Base-by-base conservation (phyloP, 30 jellyfish, hydroid and myxozoan species). In the Hydractinia echinata region DNA sequence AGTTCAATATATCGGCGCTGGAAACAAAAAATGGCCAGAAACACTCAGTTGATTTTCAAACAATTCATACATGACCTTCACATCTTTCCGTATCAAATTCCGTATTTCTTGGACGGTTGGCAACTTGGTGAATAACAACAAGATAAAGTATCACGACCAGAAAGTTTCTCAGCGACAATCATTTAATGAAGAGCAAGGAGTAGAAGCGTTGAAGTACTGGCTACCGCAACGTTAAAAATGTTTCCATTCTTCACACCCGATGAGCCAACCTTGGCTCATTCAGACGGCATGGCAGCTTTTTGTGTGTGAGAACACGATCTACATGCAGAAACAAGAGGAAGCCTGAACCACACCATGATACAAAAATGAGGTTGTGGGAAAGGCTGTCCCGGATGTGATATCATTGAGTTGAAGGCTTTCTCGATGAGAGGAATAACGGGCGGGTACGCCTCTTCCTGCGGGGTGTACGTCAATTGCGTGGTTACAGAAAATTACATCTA, bases 381-480 rank as follows among this genome's bases (percentile, higher is more conserved):
- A 58, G 69, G 69, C 15, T 58, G 69, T 58, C 69, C 69, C 2
- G 69, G 69, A 13, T 58, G 69, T 58, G 16, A 58, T 11, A 58
- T 58, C 19, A 2, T 58, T 58, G 69, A 58, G 69, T 58, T 18
- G 69, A 58, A 58, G 69, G 69, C 15, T 58, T 58, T 2, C 19
- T 58, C 69, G 69, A 58, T 18, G 69, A 58, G 15, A 13, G 69
- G 19, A 18, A 11, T 0, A 0, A 58, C 69, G 19, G 69, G 69
- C 1, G 69, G 69, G 15, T 58, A 58, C 69, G 69, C 69, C 15
- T 58, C 69, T 58, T 58, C 69, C 16, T 58, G 69, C 19, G 69
- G 69, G 16, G 69, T 58, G 15, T 58, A 58, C 69, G 69, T 58
- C 69, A 58, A 58, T 18, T 58, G 69, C 69, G 69, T 58, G 69